These are phyloP conservation scores for Polypterus senegalus DNA, from an alignment of 2,113 vertebrate genomes.

Conservation along the genomic window DNA sequence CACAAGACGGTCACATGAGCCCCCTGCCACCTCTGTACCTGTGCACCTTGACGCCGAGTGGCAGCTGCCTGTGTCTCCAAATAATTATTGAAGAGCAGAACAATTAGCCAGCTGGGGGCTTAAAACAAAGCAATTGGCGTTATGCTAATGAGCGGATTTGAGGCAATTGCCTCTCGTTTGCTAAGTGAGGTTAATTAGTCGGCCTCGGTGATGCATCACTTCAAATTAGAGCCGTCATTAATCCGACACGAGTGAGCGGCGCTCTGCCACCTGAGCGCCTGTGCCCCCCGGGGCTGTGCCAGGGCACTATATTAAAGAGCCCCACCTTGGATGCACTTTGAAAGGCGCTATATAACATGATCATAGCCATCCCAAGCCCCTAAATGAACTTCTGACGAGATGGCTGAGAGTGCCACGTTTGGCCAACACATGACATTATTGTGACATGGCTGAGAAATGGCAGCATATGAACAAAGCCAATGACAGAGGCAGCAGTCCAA, in stretches of 20 bases:
- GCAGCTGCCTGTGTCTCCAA: conserved; percentile 23
- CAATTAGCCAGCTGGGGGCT: conserved; percentile 53
- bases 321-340: neutral
- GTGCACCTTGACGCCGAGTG: conserved; percentile 7
- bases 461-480: no score
- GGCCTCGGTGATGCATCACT: conserved; percentile 27
- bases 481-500: no score
- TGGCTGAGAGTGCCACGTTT: no score
- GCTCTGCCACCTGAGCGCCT: neutral
- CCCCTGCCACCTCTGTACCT: neutral
- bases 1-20: neutral
- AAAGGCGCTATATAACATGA: neutral
- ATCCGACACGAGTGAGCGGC: conserved; percentile 23
- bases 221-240: conserved; percentile 35
- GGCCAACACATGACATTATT: no score
- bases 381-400: no score
- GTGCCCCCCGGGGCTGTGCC: neutral
- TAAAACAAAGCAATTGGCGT: conserved; percentile 53
- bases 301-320: neutral
- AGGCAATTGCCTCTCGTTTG: conserved; percentile 40
- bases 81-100: conserved; percentile 30
- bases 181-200: conserved; percentile 47
- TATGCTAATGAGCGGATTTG: conserved; percentile 49
- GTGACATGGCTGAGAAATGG: no score
- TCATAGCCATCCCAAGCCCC: no score